These are phyloP conservation scores for Cygnus olor DNA, from an alignment of 2,797 vertebrate species.

Conservation along the genomic window DNA sequence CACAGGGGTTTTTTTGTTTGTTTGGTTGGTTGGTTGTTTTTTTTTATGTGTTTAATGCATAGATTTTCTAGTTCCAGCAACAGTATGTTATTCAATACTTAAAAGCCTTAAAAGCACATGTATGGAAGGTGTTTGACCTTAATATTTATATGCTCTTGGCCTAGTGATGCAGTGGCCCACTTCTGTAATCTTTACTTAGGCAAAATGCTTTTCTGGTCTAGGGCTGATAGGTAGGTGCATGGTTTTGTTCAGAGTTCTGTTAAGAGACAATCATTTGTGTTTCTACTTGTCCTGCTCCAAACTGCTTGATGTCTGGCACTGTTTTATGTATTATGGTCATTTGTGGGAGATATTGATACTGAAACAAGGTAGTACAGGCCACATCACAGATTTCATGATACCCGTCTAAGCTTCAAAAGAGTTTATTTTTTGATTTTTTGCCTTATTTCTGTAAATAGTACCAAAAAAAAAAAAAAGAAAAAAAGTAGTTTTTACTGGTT, in stretches of 20 bases:
- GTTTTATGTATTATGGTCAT: slow-evolving; percentile 2
- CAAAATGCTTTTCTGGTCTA: neutral
- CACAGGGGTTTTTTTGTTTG: neutral
- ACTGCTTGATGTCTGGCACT: slow-evolving; percentile 20
- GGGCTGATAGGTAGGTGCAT: neutral
- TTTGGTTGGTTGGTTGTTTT: neutral
- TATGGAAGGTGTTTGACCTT: neutral
- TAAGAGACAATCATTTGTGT: neutral
- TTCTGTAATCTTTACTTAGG: neutral
- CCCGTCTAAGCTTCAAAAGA: neutral
- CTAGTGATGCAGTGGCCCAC: neutral
- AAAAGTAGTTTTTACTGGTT: neutral
- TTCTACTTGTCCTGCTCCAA: neutral
- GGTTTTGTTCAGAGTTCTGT: neutral
- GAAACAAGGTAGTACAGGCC: neutral
- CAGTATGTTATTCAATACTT: neutral
- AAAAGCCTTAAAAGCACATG: neutral
- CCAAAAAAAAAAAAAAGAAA: neutral
- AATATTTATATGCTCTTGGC: neutral
- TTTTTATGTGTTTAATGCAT: neutral
- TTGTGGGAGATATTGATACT: neutral
- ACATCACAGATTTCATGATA: neutral
- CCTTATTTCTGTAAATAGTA: neutral
- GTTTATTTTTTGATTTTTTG: neutral
- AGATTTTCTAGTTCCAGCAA: neutral